Evolutionary conservation across 1,140 invertebrate species (phyloP).

Genomic region (Globodera rostochiensis): DNA sequence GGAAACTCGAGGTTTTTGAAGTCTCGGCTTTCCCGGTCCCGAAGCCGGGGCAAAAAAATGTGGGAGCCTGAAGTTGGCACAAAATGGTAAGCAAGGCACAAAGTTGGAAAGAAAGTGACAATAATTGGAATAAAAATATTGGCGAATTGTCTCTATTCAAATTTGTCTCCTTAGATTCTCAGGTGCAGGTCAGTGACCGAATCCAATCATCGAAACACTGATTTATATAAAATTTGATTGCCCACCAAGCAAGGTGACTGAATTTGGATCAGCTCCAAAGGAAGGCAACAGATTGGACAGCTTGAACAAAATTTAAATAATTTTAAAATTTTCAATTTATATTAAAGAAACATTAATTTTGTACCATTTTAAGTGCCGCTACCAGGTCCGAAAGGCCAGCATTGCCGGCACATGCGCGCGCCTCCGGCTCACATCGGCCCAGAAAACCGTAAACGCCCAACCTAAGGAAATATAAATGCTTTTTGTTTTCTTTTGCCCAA

Average conservation of each 20-base stretch:
- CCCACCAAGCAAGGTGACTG: slow-evolving; percentile 67
- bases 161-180: no score
- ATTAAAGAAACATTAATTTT: slow-evolving; percentile 29
- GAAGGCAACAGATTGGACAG: slow-evolving; percentile 52
- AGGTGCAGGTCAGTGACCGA: no score
- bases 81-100: no score
- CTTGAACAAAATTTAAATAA: slow-evolving; percentile 10
- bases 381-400: slow-evolving; percentile 62
- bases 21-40: no score
- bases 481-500: neutral
- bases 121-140: no score
- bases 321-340: neutral
- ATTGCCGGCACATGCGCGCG: slow-evolving; percentile 60
- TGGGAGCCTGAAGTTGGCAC: no score
- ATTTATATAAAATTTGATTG: neutral
- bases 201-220: neutral
- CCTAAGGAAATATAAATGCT: slow-evolving; percentile 4
- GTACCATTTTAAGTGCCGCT: slow-evolving; percentile 67
- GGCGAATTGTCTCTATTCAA: no score
- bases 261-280: slow-evolving; percentile 67
- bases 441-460: slow-evolving; percentile 54
- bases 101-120: no score
- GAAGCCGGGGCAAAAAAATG: no score
- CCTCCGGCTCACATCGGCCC: slow-evolving; percentile 62
- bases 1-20: no score